Base-by-base conservation (phyloP, 2,797 vertebrate species). In the Amblyopsis hoosieri region DNA sequence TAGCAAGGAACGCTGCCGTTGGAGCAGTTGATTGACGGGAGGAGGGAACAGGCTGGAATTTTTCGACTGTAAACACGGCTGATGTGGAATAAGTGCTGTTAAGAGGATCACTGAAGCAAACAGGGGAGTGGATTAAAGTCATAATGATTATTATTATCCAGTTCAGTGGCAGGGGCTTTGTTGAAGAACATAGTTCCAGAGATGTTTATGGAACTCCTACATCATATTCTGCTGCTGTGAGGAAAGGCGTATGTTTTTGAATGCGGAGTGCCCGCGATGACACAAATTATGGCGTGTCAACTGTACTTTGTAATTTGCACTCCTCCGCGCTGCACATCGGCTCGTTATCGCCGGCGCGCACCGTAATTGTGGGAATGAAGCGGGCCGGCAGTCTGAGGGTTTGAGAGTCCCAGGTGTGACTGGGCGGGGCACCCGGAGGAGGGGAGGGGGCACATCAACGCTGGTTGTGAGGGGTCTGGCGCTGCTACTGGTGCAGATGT, bases 1-100 rank as follows among this genome's bases (percentile, higher is more conserved):
- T 87, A 85, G 67, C 84, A 77, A 64, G 71, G 74, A 87, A 82
- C 62, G 66, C 51, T 61, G 19, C 19, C 33, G 37, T 60, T 67
- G 63, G 69, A 76, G 73, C 61, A 33, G 37, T 37, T 56, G 67
- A 73, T 71, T 78, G 82, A 83, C 72, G 64, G 72, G 54, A 59
- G 69, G 76, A 74, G 70, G 62, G 70, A 58, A 64, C 57, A 77
- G 64, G 72, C 54, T 61, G 71, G 69, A 74, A 76, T 64, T 64
- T 80, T 81, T 86, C 68, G 54, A 76, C 76, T 73, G 64, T 79
- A 84, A 90, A 89, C 75, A 75, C 50, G 65, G 60, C 75, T 87
- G 87, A 91, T 87, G 83, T 84, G 74, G 80, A 83, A 74, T 83
- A 85, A 86, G 75, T 85, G 81, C 68, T 66, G 68, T 64, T 88